These are phyloP conservation scores for Porites lutea DNA, from an alignment of 64 coral and sea anemone genomes.

Conservation along the genomic window DNA sequence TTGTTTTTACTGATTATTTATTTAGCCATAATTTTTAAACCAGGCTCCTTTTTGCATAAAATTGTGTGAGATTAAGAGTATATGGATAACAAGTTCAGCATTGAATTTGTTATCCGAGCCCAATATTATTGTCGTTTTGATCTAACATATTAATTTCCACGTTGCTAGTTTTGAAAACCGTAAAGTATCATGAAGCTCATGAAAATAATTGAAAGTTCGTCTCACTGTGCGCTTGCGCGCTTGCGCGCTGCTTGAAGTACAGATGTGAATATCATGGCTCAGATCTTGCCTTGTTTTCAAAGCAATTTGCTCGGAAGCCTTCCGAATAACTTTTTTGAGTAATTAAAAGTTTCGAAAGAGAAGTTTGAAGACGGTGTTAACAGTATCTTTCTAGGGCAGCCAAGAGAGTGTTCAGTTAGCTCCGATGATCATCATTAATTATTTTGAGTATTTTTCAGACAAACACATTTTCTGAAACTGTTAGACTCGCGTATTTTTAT, in stretches of 20 bases:
- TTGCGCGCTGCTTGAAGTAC: not conserved
- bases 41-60: constrained; percentile 13
- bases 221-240: not conserved
- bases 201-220: not conserved
- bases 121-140: no score
- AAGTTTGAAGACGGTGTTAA: no score
- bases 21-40: constrained; percentile 54
- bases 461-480: no score
- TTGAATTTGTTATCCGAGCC: no score
- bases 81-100: not conserved
- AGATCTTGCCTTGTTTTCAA: not conserved
- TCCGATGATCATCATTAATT: no score
- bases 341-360: no score
- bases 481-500: no score
- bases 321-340: no score
- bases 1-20: constrained; percentile 39
- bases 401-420: no score
- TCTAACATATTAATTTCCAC: no score
- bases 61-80: not conserved
- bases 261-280: not conserved
- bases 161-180: constrained; percentile 6
- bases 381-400: not conserved
- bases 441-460: no score
- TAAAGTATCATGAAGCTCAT: not conserved
- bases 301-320: not conserved